Evolutionary conservation across 2,888 invertebrate genomes (phyloP).

Genomic region (Lathronympha strigana): DNA sequence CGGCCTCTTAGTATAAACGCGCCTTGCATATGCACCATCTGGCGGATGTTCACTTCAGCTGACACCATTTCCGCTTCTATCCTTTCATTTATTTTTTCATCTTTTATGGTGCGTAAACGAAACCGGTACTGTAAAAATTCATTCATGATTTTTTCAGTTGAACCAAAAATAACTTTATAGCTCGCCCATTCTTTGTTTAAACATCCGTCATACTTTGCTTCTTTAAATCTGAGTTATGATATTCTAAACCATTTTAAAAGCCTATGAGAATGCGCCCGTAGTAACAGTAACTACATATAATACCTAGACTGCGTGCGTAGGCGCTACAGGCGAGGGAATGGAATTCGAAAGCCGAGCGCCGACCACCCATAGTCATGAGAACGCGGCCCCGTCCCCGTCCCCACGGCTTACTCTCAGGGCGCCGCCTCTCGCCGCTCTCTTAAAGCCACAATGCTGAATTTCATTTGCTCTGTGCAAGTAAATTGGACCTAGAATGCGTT

Average conservation of each 20-base stretch:
- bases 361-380: slow-evolving; percentile 84
- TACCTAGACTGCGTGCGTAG: slow-evolving; percentile 59
- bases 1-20: slow-evolving; percentile 52
- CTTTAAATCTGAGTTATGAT: neutral
- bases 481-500: slow-evolving; percentile 54
- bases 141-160: slow-evolving; percentile 60
- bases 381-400: slow-evolving; percentile 79
- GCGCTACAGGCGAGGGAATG: slow-evolving; percentile 81
- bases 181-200: slow-evolving; percentile 9
- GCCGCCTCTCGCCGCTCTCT: slow-evolving; percentile 79
- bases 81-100: slow-evolving; percentile 73
- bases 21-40: slow-evolving; percentile 64
- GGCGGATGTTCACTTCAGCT: slow-evolving; percentile 81
- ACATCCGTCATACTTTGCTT: neutral
- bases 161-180: slow-evolving; percentile 40
- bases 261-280: slow-evolving; percentile 7
- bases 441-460: slow-evolving; percentile 77
- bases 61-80: slow-evolving; percentile 76
- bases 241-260: neutral
- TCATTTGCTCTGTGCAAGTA: slow-evolving; percentile 72
- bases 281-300: slow-evolving; percentile 33
- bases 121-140: slow-evolving; percentile 65
- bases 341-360: slow-evolving; percentile 83
- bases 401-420: slow-evolving; percentile 72
- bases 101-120: slow-evolving; percentile 68